Conservation (phyloP, 1,140 invertebrate genomes). For the Zaprionus vittiger region DNA sequence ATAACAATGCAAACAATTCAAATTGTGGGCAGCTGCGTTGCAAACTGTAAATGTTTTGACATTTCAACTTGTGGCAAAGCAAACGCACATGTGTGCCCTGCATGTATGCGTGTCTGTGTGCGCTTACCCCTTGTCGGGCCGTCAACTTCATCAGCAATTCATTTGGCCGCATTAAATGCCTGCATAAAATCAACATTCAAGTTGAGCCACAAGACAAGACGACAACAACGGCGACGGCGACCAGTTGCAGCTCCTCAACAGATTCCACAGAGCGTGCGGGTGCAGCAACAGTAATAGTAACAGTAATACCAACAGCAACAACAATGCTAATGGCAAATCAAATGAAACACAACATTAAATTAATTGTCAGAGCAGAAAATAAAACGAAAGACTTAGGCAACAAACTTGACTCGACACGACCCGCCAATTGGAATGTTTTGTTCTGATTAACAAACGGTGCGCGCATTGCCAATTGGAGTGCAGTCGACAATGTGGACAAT, state of each 20-base stretch:
- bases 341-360: slow-evolving; percentile 32
- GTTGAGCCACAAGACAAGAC: slow-evolving; percentile 23
- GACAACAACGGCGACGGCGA: slow-evolving; percentile 4
- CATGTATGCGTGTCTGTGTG: slow-evolving; percentile 14
- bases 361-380: slow-evolving; percentile 34
- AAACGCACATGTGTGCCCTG: slow-evolving; percentile 32
- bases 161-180: slow-evolving; percentile 64
- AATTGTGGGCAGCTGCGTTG: slow-evolving; percentile 46
- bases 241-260: slow-evolving; percentile 5
- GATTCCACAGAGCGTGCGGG: slow-evolving; percentile 27
- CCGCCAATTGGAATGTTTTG: slow-evolving; percentile 23
- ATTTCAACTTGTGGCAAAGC: slow-evolving; percentile 56
- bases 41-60: slow-evolving; percentile 58
- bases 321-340: slow-evolving; percentile 26
- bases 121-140: slow-evolving; percentile 18
- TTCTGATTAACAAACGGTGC: slow-evolving; percentile 59
- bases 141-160: slow-evolving; percentile 47
- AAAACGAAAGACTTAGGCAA: slow-evolving; percentile 55
- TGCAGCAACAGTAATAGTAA: slow-evolving; percentile 22
- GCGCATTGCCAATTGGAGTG: slow-evolving; percentile 23
- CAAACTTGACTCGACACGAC: slow-evolving; percentile 37
- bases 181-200: slow-evolving; percentile 65
- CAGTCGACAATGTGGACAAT: slow-evolving; percentile 26
- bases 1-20: slow-evolving; percentile 37
- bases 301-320: slow-evolving; percentile 11